Evolutionary conservation across 1,140 invertebrate genomes (phyloP).

Genomic region (Diabrotica virgifera): DNA sequence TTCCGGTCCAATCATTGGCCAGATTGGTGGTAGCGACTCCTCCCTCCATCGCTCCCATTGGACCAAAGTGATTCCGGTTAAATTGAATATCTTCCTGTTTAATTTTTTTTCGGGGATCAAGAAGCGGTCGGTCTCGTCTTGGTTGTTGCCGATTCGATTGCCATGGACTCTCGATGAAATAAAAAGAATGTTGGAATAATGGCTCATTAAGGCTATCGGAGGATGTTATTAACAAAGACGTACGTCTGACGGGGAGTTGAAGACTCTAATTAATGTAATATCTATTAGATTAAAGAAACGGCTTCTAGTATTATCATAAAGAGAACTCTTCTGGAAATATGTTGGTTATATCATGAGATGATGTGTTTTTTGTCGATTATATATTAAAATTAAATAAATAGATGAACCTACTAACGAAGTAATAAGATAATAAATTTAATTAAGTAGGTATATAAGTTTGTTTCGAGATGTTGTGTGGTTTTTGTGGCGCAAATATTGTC

Average conservation of each 20-base stretch:
- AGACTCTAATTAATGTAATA: too few relatives aligned
- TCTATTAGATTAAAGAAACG: too few relatives aligned
- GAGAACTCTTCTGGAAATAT: too few relatives aligned
- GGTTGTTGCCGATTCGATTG: slow-evolving; percentile 11
- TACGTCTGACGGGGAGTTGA: neutral
- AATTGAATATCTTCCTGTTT: slow-evolving; percentile 51
- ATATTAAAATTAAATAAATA: too few relatives aligned
- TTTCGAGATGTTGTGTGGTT: too few relatives aligned
- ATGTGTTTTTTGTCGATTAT: too few relatives aligned
- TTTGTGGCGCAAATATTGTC: too few relatives aligned
- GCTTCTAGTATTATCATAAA: too few relatives aligned
- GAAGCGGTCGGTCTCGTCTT: slow-evolving; percentile 36
- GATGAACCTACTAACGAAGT: too few relatives aligned
- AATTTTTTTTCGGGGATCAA: slow-evolving; percentile 44
- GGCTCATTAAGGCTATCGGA: neutral
- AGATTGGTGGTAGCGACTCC: slow-evolving; percentile 39
- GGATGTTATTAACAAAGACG: neutral
- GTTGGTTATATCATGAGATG: too few relatives aligned
- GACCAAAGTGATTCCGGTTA: slow-evolving; percentile 48
- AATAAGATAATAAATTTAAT: too few relatives aligned
- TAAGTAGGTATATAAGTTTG: too few relatives aligned
- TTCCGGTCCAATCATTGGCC: slow-evolving; percentile 43
- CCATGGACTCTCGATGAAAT: neutral
- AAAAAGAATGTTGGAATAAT: slow-evolving; percentile 3
- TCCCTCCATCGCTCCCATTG: slow-evolving; percentile 45